Conservation (phyloP, 2,797 vertebrate genomes). For the Loriculus beryllinus region DNA sequence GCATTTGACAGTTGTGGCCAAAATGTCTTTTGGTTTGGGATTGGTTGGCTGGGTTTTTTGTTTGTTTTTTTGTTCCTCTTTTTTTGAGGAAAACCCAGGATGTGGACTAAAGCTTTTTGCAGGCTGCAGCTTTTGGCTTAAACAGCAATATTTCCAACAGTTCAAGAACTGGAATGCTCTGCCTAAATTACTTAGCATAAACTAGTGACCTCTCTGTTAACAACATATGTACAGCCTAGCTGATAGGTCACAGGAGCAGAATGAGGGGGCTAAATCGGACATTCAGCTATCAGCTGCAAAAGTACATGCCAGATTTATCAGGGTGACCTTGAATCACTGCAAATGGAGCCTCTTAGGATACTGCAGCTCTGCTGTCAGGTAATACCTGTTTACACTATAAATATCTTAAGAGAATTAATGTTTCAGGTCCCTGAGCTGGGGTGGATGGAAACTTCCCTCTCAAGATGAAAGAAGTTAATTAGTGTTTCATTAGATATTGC, state of each 20-base stretch:
- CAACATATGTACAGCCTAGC: slow-evolving; percentile 6
- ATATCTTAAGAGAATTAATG: slow-evolving; percentile 55
- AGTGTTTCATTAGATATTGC: slow-evolving; percentile 16
- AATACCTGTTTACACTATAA: slow-evolving; percentile 66
- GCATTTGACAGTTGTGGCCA: not conserved
- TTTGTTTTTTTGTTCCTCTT: not conserved
- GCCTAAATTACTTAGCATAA: not conserved
- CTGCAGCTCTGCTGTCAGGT: slow-evolving; percentile 64
- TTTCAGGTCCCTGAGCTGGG: not conserved
- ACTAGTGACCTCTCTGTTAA: not conserved
- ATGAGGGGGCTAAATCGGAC: slow-evolving; percentile 35
- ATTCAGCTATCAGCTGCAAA: slow-evolving; percentile 43
- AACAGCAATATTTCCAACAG: not conserved
- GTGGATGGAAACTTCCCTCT: not conserved
- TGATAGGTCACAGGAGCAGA: slow-evolving; percentile 40
- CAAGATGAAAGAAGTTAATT: slow-evolving; percentile 36
- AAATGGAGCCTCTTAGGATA: slow-evolving; percentile 62
- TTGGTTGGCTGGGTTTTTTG: not conserved
- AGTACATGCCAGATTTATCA: slow-evolving; percentile 59
- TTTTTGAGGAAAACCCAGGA: not conserved
- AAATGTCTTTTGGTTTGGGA: not conserved
- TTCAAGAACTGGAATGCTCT: not conserved
- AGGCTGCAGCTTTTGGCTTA: not conserved
- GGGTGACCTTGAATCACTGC: slow-evolving; percentile 67
- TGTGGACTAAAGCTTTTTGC: not conserved